These are phyloP conservation scores for Girardinichthys multiradiatus DNA, from an alignment of 2,113 vertebrate genomes.

Conservation along the genomic window DNA sequence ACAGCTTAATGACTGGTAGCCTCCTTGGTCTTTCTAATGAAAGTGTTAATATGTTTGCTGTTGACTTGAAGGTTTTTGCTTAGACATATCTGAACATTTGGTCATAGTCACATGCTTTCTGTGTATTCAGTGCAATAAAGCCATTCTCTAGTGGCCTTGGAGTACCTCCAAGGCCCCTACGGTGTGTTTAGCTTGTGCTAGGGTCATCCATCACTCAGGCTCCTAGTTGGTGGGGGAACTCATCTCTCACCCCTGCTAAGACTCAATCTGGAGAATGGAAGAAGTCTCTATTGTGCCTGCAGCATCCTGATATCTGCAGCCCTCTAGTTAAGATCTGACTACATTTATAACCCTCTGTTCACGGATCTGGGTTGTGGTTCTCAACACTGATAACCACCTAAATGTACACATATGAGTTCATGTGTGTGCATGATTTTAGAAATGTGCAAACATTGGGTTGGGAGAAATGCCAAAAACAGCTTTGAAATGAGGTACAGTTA, in stretches of 20 bases:
- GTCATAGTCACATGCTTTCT: slow-evolving; percentile 43
- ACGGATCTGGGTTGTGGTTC: slow-evolving; percentile 7
- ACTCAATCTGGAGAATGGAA: slow-evolving; percentile 73
- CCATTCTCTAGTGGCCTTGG: slow-evolving; percentile 56
- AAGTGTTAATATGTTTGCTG: slow-evolving; percentile 1
- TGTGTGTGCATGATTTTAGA: background rate
- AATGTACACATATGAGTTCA: background rate
- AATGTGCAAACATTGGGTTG: background rate
- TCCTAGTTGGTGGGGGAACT: slow-evolving; percentile 40
- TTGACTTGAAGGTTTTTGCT: slow-evolving; percentile 7
- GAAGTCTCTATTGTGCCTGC: slow-evolving; percentile 50
- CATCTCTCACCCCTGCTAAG: slow-evolving; percentile 72
- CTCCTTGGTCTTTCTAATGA: background rate
- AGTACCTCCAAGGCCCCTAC: slow-evolving; percentile 58
- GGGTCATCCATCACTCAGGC: slow-evolving; percentile 67
- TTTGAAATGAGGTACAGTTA: too few species aligned
- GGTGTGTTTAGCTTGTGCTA: slow-evolving; percentile 59
- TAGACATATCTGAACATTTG: slow-evolving; percentile 53
- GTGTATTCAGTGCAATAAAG: background rate
- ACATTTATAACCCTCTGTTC: slow-evolving; percentile 34
- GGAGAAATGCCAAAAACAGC: too few species aligned
- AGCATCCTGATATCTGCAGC: slow-evolving; percentile 44
- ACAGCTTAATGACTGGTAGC: slow-evolving; percentile 24
- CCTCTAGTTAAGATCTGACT: slow-evolving; percentile 38
- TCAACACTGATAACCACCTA: background rate